Evolutionary conservation across 30 jellyfish, hydroid and myxozoan species (phyloP).

Genomic region (Aurelia coerulea): DNA sequence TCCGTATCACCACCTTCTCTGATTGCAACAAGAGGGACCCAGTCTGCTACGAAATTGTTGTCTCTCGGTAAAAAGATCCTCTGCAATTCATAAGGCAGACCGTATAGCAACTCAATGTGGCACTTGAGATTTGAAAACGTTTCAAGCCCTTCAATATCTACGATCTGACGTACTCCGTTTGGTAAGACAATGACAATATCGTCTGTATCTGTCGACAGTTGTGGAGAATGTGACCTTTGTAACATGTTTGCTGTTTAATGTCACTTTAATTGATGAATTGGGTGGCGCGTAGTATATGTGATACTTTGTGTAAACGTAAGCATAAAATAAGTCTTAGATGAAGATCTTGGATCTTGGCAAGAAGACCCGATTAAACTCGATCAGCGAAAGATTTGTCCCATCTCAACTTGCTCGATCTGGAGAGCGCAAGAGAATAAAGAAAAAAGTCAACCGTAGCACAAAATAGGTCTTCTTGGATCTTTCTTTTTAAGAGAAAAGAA

Average conservation of each 20-base stretch:
- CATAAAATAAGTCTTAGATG: no score
- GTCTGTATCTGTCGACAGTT: not conserved
- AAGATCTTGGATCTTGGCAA: no score
- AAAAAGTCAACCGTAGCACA: no score
- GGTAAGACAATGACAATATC: slow-evolving; percentile 45
- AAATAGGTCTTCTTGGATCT: no score
- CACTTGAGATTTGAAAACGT: slow-evolving; percentile 37
- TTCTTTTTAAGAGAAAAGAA: no score
- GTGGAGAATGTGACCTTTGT: slow-evolving; percentile 2
- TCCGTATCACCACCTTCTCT: slow-evolving; percentile 29
- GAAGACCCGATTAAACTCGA: no score
- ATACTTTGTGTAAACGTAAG: no score
- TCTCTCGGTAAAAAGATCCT: slow-evolving; percentile 13
- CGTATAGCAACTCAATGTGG: slow-evolving; percentile 39
- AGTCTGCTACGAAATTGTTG: slow-evolving; percentile 31
- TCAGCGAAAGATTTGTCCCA: no score
- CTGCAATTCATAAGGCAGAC: slow-evolving; percentile 59
- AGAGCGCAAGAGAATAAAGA: no score
- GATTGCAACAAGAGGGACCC: slow-evolving; percentile 40
- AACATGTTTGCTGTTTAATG: slow-evolving; percentile 7
- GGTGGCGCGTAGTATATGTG: not conserved
- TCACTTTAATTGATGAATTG: not conserved
- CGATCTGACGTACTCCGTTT: slow-evolving; percentile 45
- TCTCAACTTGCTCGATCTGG: no score
- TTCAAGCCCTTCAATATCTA: slow-evolving; percentile 2